Evolutionary conservation across 1,140 invertebrate species (phyloP).

Genomic region (Drosophila repletoides): DNA sequence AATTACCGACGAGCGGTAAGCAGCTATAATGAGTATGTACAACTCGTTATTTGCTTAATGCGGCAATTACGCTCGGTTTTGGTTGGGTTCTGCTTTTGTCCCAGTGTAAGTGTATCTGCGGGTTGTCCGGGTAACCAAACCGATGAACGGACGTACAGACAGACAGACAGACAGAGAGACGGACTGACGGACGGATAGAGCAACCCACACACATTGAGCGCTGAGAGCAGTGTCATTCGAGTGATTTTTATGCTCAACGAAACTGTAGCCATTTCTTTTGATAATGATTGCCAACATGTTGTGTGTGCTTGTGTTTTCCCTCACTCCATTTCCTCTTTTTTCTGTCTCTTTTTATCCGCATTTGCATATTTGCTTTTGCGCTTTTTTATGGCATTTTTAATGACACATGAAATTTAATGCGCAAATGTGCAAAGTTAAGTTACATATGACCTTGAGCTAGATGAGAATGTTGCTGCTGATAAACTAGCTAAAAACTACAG

Average conservation of each 20-base stretch:
- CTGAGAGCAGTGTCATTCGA: constrained; percentile 36
- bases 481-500: constrained; percentile 1
- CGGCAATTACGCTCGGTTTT: constrained; percentile 57
- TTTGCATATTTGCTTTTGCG: constrained; percentile 42
- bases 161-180: background rate
- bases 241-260: constrained; percentile 30
- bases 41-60: constrained; percentile 63
- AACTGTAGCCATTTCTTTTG: constrained; percentile 25
- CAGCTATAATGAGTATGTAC: constrained; percentile 12
- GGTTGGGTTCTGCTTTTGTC: constrained; percentile 36
- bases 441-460: constrained; percentile 50
- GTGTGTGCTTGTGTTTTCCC: background rate
- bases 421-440: constrained; percentile 26
- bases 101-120: constrained; percentile 50
- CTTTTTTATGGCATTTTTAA: constrained; percentile 64
- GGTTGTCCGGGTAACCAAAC: constrained; percentile 46
- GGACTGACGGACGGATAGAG: background rate
- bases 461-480: constrained; percentile 13
- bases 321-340: background rate
- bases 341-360: constrained; percentile 7
- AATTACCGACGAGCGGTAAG: constrained; percentile 41
- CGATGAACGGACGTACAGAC: background rate
- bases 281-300: constrained; percentile 56
- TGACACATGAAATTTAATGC: constrained; percentile 67
- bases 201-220: background rate